Evolutionary conservation across 2,113 vertebrate species (phyloP).

Genomic region (Pipa parva): DNA sequence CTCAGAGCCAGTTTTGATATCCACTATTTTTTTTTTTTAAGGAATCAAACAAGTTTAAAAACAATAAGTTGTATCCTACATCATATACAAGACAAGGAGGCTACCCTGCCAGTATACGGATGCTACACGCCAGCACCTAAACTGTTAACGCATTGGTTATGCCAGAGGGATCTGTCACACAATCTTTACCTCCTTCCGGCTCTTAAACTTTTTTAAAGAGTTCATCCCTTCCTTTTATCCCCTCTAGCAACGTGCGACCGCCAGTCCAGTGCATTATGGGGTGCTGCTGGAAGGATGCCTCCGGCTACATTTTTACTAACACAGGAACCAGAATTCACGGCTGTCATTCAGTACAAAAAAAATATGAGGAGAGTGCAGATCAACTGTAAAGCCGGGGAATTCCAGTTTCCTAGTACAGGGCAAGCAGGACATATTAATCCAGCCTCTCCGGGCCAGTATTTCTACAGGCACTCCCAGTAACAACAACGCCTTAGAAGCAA

Average conservation of each 20-base stretch:
- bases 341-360: conserved; percentile 28
- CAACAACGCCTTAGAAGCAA: neutral
- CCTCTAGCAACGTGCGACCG: conserved; percentile 25
- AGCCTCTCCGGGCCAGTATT: neutral
- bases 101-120: too few relatives aligned
- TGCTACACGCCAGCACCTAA: neutral
- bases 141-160: neutral
- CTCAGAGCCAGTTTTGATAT: too few relatives aligned
- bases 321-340: conserved; percentile 6
- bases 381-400: neutral
- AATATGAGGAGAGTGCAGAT: conserved; percentile 5
- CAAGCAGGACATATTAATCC: neutral
- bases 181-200: conserved; percentile 18
- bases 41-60: too few relatives aligned
- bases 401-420: neutral
- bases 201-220: conserved; percentile 25
- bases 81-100: too few relatives aligned
- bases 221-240: neutral
- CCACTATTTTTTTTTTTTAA: too few relatives aligned
- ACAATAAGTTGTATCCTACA: too few relatives aligned
- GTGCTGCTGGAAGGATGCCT: conserved; percentile 25
- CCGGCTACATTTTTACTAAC: conserved; percentile 33
- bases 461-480: neutral
- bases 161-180: conserved; percentile 20
- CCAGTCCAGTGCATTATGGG: conserved; percentile 31